A percentile compares a stretch with the other conserved stretches of the same genome.
phyloP scores from a whole-genome alignment of 1,140 invertebrate genomes.

The Ceratoteleas bidentatus region DNA sequence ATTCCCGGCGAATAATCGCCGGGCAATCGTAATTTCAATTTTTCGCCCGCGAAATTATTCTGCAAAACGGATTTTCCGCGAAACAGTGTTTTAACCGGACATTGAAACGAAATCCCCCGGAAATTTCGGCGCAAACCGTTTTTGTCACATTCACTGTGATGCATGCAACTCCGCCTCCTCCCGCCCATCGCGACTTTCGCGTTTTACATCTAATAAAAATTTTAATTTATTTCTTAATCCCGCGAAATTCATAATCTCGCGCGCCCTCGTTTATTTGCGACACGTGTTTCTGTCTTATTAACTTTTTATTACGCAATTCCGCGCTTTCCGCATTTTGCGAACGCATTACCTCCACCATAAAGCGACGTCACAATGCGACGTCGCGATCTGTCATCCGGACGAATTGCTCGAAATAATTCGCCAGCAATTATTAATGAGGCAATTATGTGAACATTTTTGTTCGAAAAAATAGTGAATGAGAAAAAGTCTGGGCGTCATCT shows the following conservation, averaged over 20 bases:
- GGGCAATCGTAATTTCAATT: no score
- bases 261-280: slow-evolving; percentile 11
- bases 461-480: no score
- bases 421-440: no score
- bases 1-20: no score
- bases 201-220: slow-evolving; percentile 44
- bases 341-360: neutral
- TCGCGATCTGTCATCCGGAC: no score
- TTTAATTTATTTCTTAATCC: slow-evolving; percentile 35
- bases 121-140: slow-evolving; percentile 16
- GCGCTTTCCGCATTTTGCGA: slow-evolving; percentile 6
- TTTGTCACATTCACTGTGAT: slow-evolving; percentile 25
- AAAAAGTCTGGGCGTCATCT: no score
- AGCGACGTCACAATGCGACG: no score
- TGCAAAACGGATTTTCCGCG: no score
- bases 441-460: no score
- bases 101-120: neutral
- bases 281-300: slow-evolving; percentile 26
- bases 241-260: neutral
- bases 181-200: slow-evolving; percentile 9
- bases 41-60: no score
- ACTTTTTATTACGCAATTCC: slow-evolving; percentile 7
- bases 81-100: no score
- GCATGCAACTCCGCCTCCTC: neutral
- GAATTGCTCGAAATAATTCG: no score